A percentile compares a stretch with the other conserved stretches of the same genome.
Evolutionary conservation across 2,888 invertebrate species (phyloP).

Genomic region (Ceramica pisi): DNA sequence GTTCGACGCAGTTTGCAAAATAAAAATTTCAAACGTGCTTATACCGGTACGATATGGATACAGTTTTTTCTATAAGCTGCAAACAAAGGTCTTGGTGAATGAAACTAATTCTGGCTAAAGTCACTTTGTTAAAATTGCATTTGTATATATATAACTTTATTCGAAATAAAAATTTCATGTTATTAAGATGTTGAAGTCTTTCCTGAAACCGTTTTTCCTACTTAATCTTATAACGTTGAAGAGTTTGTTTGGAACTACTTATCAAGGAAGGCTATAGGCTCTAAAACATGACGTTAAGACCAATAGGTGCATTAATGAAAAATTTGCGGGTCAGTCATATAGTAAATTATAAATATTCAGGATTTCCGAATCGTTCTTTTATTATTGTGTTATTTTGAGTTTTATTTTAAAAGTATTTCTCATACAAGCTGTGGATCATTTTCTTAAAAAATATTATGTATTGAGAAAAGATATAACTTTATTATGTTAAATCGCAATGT

Average conservation of each 20-base stretch:
- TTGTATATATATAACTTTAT: not conserved
- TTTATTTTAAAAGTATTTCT: not conserved
- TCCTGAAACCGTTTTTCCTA: no score
- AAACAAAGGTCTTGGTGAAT: conserved; percentile 8
- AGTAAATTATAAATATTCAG: no score
- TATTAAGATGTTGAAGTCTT: no score
- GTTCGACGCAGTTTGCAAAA: conserved; percentile 25
- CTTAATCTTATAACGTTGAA: no score
- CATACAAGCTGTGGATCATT: not conserved
- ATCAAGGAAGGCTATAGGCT: no score
- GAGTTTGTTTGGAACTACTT: no score
- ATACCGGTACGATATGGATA: conserved; percentile 32
- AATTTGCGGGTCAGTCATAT: no score
- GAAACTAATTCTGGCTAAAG: conserved; percentile 11
- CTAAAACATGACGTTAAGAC: no score
- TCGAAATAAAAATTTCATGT: not conserved
- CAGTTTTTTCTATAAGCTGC: conserved; percentile 21
- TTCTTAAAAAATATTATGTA: not conserved
- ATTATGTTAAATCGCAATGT: conserved; percentile 25
- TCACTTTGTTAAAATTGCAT: not conserved
- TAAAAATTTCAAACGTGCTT: conserved; percentile 29
- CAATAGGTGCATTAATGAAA: no score
- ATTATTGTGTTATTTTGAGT: no score
- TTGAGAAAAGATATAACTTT: conserved; percentile 1
- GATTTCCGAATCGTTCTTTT: no score